Evolutionary conservation across 2,113 vertebrate genomes (phyloP).

Genomic region (Trachemys scripta): DNA sequence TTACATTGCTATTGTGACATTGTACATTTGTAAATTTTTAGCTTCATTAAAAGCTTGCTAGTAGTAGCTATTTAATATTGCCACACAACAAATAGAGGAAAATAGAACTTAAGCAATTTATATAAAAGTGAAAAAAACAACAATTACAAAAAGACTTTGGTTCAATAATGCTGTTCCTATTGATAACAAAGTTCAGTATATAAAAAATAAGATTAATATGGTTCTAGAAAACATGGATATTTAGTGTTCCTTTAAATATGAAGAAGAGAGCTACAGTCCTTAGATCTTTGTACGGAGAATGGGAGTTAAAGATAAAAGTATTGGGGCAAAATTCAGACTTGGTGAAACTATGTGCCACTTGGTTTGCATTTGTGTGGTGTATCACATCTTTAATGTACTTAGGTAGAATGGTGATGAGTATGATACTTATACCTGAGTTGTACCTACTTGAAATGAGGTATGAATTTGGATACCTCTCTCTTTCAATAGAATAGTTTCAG

Average conservation of each 20-base stretch:
- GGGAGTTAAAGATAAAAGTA: neutral
- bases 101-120: neutral
- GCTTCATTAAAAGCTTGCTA: neutral
- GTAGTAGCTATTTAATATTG: neutral
- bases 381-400: neutral
- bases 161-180: neutral
- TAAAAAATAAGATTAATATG: neutral
- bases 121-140: neutral
- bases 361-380: neutral
- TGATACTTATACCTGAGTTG: too few species aligned
- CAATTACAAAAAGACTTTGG: neutral
- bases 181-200: neutral
- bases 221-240: neutral
- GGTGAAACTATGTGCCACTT: neutral
- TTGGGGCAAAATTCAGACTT: neutral
- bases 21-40: neutral
- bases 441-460: neutral
- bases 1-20: neutral
- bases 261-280: neutral
- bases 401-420: too few species aligned
- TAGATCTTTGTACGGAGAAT: neutral
- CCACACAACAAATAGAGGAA: neutral
- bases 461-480: neutral
- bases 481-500: neutral
- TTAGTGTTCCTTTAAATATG: neutral